These are phyloP conservation scores for Carollia perspicillata DNA, from an alignment of 2,113 vertebrate species.

Conservation along the genomic window DNA sequence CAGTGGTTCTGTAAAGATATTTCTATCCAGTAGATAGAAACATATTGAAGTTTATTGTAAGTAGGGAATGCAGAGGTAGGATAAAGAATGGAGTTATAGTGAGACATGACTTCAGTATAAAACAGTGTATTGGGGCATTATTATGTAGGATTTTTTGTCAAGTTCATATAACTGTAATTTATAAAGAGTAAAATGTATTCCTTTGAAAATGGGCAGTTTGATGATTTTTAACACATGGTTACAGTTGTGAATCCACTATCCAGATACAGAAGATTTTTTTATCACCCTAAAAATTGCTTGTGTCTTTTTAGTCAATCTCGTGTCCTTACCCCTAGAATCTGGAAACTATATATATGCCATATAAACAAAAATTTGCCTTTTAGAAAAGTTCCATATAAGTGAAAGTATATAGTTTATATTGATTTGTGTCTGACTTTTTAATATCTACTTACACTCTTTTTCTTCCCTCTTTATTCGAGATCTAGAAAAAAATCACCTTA, in stretches of 20 bases:
- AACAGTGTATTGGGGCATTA: background rate
- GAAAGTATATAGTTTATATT: background rate
- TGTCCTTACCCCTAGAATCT: background rate
- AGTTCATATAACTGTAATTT: background rate
- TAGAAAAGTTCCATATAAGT: background rate
- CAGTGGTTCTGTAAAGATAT: background rate
- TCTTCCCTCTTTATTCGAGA: background rate
- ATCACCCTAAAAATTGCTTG: background rate
- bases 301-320: background rate
- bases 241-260: background rate
- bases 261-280: background rate
- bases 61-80: background rate
- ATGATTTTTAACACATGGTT: background rate
- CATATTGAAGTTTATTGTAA: background rate
- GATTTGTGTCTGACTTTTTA: background rate
- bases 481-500: background rate
- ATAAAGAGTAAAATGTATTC: background rate
- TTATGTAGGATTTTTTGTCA: background rate
- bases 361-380: background rate
- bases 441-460: background rate
- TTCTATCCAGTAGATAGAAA: background rate
- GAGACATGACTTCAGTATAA: background rate
- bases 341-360: background rate
- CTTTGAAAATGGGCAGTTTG: background rate
- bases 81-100: background rate